Evolutionary conservation across 2,888 invertebrate species (phyloP), one percentile per base, ranked within the genome.

Genomic region (Silvanus unidentatus): DNA sequence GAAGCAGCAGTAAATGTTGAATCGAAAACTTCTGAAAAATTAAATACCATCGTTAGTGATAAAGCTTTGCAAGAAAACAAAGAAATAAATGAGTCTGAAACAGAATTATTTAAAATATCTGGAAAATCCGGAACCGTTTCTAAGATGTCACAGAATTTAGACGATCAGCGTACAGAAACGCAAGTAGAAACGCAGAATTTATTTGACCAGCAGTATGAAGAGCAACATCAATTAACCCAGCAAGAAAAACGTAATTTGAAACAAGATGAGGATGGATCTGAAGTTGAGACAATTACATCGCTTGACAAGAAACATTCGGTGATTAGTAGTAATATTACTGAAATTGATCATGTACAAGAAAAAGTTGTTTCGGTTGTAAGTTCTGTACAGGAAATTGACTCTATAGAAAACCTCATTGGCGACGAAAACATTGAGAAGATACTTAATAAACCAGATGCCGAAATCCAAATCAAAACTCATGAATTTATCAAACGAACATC

Each of bases 401-500:
- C 14, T 37, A n/a, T 14, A 6, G 32, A 3, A 32, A n/a, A n/a
- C n/a, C n/a, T n/a, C n/a, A 22, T 22, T 22, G 32, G n/a, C n/a
- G n/a, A 12, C 5, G 32, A 32, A 9, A 32, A 32, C 11, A 5
- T 12, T 5, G 32, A 32, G n/a, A 32, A 32, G n/a, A 22, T 22
- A 22, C 22, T 22, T 8, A 12, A 5, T 12, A 12, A n/a, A 9
- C 11, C 11, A 32, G 10, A 32, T 12, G 13, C 4, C 4, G 32
- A 32, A 12, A 12, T 32, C n/a, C 3, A 12, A 32, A 32, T 32
- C 40, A 53, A 54, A 43, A 54, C 49, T 27, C 54, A 59, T 39
- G 66, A 69, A 52, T 64, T 66, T 48, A 58, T 71, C 1, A 65
- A 66, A 50, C 62, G 72, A 46, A 69, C 71, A 5, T 68, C 67